These are phyloP conservation scores for Sinopyrophorus schimmeli DNA, from an alignment of 2,888 invertebrate species.

Conservation along the genomic window DNA sequence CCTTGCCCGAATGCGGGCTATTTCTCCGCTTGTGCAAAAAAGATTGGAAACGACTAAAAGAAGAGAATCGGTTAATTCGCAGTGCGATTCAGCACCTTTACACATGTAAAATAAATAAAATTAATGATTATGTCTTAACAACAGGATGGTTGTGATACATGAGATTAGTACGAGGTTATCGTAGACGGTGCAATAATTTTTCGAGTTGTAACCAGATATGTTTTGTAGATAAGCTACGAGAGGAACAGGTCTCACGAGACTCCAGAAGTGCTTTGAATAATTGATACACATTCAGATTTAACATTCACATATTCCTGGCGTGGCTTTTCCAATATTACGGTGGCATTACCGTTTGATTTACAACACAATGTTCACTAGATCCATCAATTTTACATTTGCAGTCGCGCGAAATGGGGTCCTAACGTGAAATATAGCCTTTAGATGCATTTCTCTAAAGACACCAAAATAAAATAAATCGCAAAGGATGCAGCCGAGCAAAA, in stretches of 20 bases:
- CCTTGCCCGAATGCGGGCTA: no score
- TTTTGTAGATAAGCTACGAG: slow-evolving; percentile 44
- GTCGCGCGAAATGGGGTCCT: slow-evolving; percentile 16
- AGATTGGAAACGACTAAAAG: no score
- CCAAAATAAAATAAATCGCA: no score
- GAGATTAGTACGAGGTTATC: slow-evolving; percentile 24
- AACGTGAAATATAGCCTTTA: no score
- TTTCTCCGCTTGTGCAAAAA: no score
- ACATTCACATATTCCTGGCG: slow-evolving; percentile 49
- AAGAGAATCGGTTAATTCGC: no score
- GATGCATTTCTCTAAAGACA: no score
- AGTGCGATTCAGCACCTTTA: no score
- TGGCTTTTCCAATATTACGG: slow-evolving; percentile 44
- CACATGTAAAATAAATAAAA: no score
- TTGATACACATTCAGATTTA: slow-evolving; percentile 51
- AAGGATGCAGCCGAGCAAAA: no score
- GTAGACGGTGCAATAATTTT: slow-evolving; percentile 29
- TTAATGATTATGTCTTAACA: slow-evolving; percentile 18
- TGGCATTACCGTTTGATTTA: slow-evolving; percentile 46
- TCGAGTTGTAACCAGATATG: slow-evolving; percentile 43
- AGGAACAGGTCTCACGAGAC: slow-evolving; percentile 45
- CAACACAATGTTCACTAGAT: slow-evolving; percentile 43
- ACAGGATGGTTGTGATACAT: slow-evolving; percentile 20
- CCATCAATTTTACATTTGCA: slow-evolving; percentile 45
- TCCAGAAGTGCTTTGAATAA: slow-evolving; percentile 49